These are phyloP conservation scores for Ctenicera cuprea DNA, from an alignment of 2,888 invertebrate genomes.

Conservation along the genomic window DNA sequence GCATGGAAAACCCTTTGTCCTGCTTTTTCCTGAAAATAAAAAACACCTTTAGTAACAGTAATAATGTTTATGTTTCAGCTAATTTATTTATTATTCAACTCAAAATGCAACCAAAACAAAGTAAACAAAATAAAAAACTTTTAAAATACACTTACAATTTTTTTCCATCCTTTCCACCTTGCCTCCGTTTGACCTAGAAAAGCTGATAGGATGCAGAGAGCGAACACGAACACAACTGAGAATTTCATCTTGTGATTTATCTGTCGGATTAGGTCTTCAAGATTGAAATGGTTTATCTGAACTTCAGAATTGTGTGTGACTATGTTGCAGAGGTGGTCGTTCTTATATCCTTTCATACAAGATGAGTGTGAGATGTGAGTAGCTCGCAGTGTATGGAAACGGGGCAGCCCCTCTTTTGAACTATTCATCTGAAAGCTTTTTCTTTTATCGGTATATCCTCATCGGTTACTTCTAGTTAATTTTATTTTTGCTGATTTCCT, in stretches of 20 bases:
- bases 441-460: too few species aligned
- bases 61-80: too few species aligned
- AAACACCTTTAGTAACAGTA: not conserved
- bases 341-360: constrained; percentile 7
- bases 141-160: constrained; percentile 58
- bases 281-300: too few species aligned
- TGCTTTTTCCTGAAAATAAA: constrained; percentile 52
- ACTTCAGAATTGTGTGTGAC: not conserved
- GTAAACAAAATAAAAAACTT: not conserved
- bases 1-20: constrained; percentile 55
- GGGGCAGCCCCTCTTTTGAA: constrained; percentile 1
- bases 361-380: not conserved
- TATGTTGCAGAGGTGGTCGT: not conserved
- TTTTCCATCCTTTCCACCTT: constrained; percentile 57
- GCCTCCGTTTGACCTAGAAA: constrained; percentile 58
- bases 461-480: too few species aligned
- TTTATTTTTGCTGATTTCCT: too few species aligned
- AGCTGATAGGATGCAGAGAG: constrained; percentile 52
- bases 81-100: too few species aligned
- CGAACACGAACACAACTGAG: constrained; percentile 53
- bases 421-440: not conserved
- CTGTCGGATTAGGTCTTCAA: too few species aligned
- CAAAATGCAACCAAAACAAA: too few species aligned
- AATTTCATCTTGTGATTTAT: constrained; percentile 53
- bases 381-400: not conserved